Evolutionary conservation across 1,140 invertebrate genomes (phyloP).

Genomic region (Drosophila cardini): DNA sequence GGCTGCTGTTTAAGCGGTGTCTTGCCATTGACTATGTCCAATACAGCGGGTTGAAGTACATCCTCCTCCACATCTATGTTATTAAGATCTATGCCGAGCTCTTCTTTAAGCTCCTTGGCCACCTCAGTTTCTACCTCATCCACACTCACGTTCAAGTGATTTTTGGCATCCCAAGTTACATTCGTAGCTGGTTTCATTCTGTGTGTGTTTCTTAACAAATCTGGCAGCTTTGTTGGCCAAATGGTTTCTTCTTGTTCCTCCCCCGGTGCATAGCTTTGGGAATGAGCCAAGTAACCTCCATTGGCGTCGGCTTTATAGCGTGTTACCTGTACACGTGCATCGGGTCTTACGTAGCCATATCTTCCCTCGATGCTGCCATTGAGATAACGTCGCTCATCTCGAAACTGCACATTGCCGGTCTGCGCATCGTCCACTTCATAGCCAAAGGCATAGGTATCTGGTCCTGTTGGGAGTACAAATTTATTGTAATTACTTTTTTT

Average conservation of each 20-base stretch:
- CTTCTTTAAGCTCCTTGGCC: slow-evolving; percentile 58
- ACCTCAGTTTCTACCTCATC: slow-evolving; percentile 51
- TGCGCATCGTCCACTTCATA: slow-evolving; percentile 88
- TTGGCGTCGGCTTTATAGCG: slow-evolving; percentile 87
- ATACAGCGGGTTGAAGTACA: slow-evolving; percentile 58
- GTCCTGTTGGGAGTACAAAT: slow-evolving; percentile 78
- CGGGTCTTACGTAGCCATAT: slow-evolving; percentile 88
- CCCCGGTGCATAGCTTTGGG: slow-evolving; percentile 55
- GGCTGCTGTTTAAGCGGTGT: slow-evolving; percentile 31
- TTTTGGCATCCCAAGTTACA: slow-evolving; percentile 66
- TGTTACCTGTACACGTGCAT: slow-evolving; percentile 86
- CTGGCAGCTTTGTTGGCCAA: slow-evolving; percentile 70
- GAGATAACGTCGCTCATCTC: slow-evolving; percentile 87
- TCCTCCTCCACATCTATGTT: slow-evolving; percentile 58
- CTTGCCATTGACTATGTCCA: slow-evolving; percentile 72
- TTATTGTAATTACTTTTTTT: background rate
- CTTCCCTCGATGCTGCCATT: slow-evolving; percentile 89
- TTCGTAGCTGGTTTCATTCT: slow-evolving; percentile 19
- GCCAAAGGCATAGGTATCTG: slow-evolving; percentile 89
- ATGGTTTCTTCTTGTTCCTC: slow-evolving; percentile 42
- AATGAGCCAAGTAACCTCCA: slow-evolving; percentile 85
- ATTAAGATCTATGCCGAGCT: slow-evolving; percentile 70
- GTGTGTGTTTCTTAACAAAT: slow-evolving; percentile 40
- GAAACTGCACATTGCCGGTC: slow-evolving; percentile 88
- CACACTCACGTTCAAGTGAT: slow-evolving; percentile 73